These are phyloP conservation scores for Aethes cnicana DNA, from an alignment of 2,888 invertebrate genomes.

Conservation along the genomic window DNA sequence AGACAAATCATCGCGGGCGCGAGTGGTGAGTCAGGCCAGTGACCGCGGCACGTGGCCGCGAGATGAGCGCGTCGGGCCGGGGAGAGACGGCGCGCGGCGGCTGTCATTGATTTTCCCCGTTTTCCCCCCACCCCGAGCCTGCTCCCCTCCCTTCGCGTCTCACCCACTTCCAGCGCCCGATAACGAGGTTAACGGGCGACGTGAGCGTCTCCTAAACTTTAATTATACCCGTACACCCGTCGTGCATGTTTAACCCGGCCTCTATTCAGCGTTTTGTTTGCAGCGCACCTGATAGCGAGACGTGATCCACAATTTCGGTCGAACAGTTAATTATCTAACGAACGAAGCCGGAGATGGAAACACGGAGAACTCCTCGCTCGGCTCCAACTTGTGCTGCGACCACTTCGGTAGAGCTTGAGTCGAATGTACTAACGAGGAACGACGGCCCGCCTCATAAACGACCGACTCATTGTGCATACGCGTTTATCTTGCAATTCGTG, in stretches of 20 bases:
- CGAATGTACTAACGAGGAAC: constrained; percentile 53
- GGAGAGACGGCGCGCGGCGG: constrained; percentile 80
- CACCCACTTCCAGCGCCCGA: constrained; percentile 82
- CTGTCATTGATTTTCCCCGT: constrained; percentile 82
- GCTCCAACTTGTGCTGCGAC: constrained; percentile 42
- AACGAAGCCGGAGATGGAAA: constrained; percentile 61
- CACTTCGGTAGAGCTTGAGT: constrained; percentile 43
- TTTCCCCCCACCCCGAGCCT: constrained; percentile 64
- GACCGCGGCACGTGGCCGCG: constrained; percentile 80
- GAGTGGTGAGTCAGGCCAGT: constrained; percentile 64
- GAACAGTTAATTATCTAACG: constrained; percentile 64
- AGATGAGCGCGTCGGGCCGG: constrained; percentile 79
- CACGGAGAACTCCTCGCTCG: constrained; percentile 48
- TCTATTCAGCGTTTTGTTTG: constrained; percentile 78
- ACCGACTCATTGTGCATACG: constrained; percentile 44
- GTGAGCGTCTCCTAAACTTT: constrained; percentile 83
- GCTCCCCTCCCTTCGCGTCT: constrained; percentile 75
- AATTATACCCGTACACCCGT: constrained; percentile 81
- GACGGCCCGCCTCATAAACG: constrained; percentile 51
- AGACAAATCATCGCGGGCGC: constrained; percentile 36
- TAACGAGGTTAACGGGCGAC: constrained; percentile 83
- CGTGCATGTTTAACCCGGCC: constrained; percentile 80
- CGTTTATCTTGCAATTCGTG: constrained; percentile 4
- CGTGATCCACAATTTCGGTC: constrained; percentile 64
- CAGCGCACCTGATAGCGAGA: constrained; percentile 74